These are phyloP conservation scores for Odontothrips loti DNA, from an alignment of 2,888 invertebrate genomes.

Conservation along the genomic window DNA sequence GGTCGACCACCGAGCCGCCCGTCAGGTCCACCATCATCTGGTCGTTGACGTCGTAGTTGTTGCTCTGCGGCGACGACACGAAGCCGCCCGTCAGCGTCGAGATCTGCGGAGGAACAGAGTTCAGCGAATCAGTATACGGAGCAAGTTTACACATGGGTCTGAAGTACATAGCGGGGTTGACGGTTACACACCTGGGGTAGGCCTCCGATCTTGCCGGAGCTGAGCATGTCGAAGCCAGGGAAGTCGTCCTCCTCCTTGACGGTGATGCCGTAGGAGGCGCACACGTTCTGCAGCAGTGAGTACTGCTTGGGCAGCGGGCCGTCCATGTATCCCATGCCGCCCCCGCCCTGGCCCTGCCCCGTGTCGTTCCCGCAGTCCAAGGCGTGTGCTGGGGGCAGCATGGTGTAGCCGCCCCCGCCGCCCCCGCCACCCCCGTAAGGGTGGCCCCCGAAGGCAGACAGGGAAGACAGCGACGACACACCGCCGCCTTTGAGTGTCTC, in stretches of 20 bases:
- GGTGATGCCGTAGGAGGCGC: conserved; percentile 70
- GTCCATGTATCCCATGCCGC: conserved; percentile 45
- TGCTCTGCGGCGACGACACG: conserved; percentile 23
- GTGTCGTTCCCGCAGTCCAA: conserved; percentile 68
- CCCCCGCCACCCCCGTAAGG: conserved; percentile 57
- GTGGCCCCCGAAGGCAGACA: conserved; percentile 55
- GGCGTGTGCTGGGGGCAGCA: conserved; percentile 63
- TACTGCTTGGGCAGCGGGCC: conserved; percentile 60
- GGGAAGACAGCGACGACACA: conserved; percentile 43
- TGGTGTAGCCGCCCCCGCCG: conserved; percentile 57
- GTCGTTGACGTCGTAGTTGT: conserved; percentile 58
- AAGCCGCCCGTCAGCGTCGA: conserved; percentile 17
- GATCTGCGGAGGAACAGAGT: neutral
- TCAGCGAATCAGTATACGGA: neutral
- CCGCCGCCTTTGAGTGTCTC: conserved; percentile 74
- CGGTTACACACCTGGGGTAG: neutral
- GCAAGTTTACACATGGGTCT: neutral
- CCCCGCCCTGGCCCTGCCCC: conserved; percentile 49
- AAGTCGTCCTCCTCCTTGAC: conserved; percentile 66
- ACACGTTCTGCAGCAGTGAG: conserved; percentile 69
- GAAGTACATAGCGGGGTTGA: neutral
- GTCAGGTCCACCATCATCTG: conserved; percentile 78
- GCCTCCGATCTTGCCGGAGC: conserved; percentile 51
- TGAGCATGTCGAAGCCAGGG: conserved; percentile 48
- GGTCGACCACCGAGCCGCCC: conserved; percentile 70